These are phyloP conservation scores for Indicator maculatus DNA, from an alignment of 2,113 vertebrate species.

Conservation along the genomic window DNA sequence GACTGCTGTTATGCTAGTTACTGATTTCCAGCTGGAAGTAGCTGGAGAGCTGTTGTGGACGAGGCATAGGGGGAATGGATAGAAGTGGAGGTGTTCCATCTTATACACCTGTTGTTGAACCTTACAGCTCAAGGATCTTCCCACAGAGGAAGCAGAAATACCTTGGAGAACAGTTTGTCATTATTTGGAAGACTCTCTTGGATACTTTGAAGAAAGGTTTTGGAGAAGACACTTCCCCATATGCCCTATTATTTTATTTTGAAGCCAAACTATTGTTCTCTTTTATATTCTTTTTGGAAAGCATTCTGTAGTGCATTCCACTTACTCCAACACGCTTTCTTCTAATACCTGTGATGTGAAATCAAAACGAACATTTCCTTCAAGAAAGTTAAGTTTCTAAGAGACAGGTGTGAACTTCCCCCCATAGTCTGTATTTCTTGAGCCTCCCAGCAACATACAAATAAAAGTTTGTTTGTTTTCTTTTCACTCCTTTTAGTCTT, in stretches of 20 bases:
- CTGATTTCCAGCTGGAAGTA: not conserved
- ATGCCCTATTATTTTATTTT: not conserved
- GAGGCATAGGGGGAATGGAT: not conserved
- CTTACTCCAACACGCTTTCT: not conserved
- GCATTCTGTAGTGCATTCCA: not conserved
- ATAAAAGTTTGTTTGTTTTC: not conserved
- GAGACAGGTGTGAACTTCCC: not conserved
- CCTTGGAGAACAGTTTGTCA: not conserved
- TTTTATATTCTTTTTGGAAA: not conserved
- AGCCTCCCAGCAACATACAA: not conserved
- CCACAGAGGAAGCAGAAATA: not conserved
- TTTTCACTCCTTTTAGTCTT: not conserved
- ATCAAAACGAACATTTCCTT: not conserved
- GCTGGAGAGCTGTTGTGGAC: not conserved
- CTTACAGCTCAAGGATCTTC: not conserved
- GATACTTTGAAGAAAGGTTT: not conserved
- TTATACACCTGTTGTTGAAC: not conserved
- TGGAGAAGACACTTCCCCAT: not conserved
- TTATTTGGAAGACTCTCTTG: not conserved
- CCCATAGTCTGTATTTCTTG: not conserved
- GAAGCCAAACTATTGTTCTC: accelerated
- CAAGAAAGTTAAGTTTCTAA: not conserved
- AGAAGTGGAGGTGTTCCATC: not conserved
- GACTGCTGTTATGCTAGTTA: not conserved
- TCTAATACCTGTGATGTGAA: not conserved